phyloP scores from a whole-genome alignment of 2,113 vertebrate species.

The Anser cygnoides region DNA sequence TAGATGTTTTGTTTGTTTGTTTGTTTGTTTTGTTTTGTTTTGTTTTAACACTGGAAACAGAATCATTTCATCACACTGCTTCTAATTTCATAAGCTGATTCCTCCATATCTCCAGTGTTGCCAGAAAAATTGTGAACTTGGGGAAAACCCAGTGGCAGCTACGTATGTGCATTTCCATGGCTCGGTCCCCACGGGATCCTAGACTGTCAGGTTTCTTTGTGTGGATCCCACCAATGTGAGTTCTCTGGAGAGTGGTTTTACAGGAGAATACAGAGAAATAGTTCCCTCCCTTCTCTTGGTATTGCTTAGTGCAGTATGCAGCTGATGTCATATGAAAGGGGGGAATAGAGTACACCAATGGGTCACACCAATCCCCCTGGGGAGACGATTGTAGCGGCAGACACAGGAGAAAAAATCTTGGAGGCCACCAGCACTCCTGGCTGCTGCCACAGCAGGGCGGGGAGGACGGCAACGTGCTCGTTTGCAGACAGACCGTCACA shows the following conservation, averaged over 20 bases:
- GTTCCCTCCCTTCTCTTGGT: too few species aligned
- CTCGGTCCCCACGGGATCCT: background rate
- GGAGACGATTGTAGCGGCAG: background rate
- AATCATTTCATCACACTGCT: accelerated
- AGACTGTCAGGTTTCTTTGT: background rate
- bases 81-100: too few species aligned
- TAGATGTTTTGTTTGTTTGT: background rate
- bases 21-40: too few species aligned
- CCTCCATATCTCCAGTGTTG: background rate
- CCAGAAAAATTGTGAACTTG: background rate
- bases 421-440: background rate
- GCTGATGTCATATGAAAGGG: background rate
- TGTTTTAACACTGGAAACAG: too few species aligned
- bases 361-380: background rate
- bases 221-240: background rate
- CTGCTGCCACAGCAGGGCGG: background rate
- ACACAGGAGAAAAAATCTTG: background rate
- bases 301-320: background rate
- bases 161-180: background rate
- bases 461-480: background rate
- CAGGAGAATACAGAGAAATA: accelerated
- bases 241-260: background rate
- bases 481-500: background rate
- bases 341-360: too few species aligned
- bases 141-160: background rate